These are phyloP conservation scores for Odobenus rosmarus DNA, from an alignment of 2,113 vertebrate species.

Conservation along the genomic window DNA sequence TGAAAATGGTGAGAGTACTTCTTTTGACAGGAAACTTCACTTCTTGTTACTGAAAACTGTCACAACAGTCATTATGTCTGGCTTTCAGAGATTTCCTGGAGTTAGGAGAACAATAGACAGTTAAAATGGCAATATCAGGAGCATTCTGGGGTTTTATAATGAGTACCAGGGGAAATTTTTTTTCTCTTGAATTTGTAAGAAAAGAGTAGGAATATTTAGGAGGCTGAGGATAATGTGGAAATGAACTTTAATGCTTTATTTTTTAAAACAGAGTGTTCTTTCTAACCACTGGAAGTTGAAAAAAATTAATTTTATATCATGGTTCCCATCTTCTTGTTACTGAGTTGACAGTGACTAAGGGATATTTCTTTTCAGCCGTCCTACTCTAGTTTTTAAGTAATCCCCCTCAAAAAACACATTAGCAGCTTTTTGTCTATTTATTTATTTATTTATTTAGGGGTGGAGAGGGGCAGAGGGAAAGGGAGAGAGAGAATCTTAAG, in stretches of 20 bases:
- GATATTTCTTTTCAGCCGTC: background rate
- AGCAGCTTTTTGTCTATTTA: background rate
- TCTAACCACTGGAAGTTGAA: slow-evolving; percentile 22
- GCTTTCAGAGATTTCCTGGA: slow-evolving; percentile 53
- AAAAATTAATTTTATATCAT: background rate
- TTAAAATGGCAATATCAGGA: slow-evolving; percentile 56
- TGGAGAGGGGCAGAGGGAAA: background rate
- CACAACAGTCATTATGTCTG: slow-evolving; percentile 65
- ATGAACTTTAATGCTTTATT: slow-evolving; percentile 15
- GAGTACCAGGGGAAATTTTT: background rate
- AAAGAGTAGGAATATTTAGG: slow-evolving; percentile 46
- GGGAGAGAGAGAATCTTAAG: background rate
- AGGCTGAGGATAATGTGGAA: background rate
- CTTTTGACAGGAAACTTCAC: slow-evolving; percentile 69
- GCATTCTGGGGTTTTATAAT: slow-evolving; percentile 59
- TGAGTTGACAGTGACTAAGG: background rate
- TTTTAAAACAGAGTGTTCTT: slow-evolving; percentile 3
- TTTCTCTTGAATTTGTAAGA: slow-evolving; percentile 46
- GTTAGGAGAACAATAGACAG: slow-evolving; percentile 58
- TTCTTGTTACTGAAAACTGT: slow-evolving; percentile 52
- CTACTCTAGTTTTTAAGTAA: background rate
- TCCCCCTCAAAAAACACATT: background rate
- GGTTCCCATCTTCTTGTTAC: background rate
- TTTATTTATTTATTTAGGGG: background rate
- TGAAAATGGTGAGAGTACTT: slow-evolving; percentile 31